A percentile compares a stretch with the other conserved stretches of the same genome.
Evolutionary conservation across 2,888 invertebrate genomes (phyloP).

Genomic region (Eilema griseolum): DNA sequence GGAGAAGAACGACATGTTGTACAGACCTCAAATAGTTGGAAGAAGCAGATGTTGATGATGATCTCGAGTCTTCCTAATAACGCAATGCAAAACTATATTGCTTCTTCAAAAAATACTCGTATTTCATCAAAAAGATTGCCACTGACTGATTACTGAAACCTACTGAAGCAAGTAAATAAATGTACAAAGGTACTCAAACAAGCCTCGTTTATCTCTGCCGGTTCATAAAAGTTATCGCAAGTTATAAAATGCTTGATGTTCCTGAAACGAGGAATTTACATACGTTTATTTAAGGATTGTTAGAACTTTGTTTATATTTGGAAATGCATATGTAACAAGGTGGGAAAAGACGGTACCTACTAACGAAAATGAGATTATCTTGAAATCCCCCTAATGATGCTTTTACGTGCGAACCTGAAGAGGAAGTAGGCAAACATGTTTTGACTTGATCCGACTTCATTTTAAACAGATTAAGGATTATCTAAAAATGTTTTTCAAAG

Average conservation of each 20-base stretch:
- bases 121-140: conserved; percentile 4
- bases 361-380: not conserved
- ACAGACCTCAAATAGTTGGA: too few relatives aligned
- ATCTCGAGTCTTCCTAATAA: too few relatives aligned
- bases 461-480: not conserved
- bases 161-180: conserved; percentile 7
- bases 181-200: conserved; percentile 15
- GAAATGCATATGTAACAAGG: not conserved
- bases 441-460: not conserved
- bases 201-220: conserved; percentile 21
- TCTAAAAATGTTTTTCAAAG: not conserved
- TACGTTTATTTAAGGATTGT: conserved; percentile 43
- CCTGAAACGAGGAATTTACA: conserved; percentile 24
- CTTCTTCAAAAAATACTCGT: not conserved
- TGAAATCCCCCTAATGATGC: not conserved
- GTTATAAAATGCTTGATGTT: conserved; percentile 36
- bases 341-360: not conserved
- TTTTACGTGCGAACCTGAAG: not conserved
- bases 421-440: not conserved
- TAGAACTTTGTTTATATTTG: conserved; percentile 22
- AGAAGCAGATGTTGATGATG: too few relatives aligned
- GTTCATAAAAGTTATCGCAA: conserved; percentile 33
- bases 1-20: too few relatives aligned
- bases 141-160: conserved; percentile 9
- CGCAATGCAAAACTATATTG: not conserved